Conservation (phyloP, 2,797 vertebrate genomes). For the Sebastes matsubarae region DNA sequence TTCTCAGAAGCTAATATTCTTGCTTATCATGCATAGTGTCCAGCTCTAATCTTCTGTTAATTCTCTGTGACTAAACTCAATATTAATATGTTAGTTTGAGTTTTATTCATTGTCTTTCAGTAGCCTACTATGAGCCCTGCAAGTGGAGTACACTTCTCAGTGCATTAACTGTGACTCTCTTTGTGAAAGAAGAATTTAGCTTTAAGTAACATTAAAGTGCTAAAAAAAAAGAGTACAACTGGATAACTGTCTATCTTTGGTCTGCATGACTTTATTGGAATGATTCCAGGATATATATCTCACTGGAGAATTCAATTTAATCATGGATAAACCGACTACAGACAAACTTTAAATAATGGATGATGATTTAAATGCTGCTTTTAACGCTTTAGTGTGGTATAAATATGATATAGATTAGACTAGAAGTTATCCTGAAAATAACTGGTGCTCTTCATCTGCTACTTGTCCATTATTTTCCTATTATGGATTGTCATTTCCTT, state of each 20-base stretch:
- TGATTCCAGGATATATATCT: background rate
- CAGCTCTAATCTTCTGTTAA: background rate
- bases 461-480: background rate
- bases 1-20: background rate
- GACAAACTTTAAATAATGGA: conserved; percentile 21
- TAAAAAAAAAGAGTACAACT: background rate
- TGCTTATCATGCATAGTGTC: background rate
- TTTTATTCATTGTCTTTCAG: background rate
- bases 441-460: background rate
- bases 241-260: background rate
- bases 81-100: background rate
- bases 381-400: background rate
- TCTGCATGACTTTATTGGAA: background rate
- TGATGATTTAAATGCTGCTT: background rate
- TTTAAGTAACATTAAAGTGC: background rate
- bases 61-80: background rate
- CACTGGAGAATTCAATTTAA: background rate
- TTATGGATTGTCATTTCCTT: background rate
- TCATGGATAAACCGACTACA: background rate
- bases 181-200: background rate
- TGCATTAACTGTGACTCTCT: background rate
- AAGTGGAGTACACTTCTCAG: background rate
- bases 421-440: background rate
- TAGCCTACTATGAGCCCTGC: background rate
- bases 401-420: background rate